Conservation (phyloP, 2,113 vertebrate species). For the Pseudorectes ferrugineus region DNA sequence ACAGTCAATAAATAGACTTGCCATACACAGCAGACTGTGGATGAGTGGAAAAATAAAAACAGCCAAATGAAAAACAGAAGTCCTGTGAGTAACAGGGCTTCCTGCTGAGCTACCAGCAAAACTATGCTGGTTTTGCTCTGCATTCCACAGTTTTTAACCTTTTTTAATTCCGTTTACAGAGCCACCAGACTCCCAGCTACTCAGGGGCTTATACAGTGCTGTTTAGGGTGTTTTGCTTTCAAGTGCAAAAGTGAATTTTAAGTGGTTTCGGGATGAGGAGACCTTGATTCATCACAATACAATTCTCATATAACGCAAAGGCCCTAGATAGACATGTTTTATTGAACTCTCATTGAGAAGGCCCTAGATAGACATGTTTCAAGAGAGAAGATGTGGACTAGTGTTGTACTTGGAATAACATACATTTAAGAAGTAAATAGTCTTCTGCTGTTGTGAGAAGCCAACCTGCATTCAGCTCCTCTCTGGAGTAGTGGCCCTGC, state of each 20-base stretch:
- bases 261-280: neutral
- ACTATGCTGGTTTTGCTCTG: neutral
- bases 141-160: neutral
- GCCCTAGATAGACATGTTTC: neutral
- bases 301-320: neutral
- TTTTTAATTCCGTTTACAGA: neutral
- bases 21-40: neutral
- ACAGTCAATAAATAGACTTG: neutral
- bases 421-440: neutral
- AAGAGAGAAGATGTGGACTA: neutral
- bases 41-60: neutral
- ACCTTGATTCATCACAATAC: neutral
- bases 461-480: neutral
- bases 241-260: neutral
- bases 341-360: neutral
- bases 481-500: neutral
- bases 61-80: neutral
- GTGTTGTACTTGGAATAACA: neutral
- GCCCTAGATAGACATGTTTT: neutral
- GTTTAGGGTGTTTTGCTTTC: neutral
- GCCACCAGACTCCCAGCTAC: neutral
- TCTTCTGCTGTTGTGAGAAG: neutral
- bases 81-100: neutral
- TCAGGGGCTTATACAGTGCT: neutral
- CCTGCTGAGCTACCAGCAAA: neutral